These are phyloP conservation scores for Sphenodon punctatus DNA, from an alignment of 2,797 vertebrate genomes.

Conservation along the genomic window DNA sequence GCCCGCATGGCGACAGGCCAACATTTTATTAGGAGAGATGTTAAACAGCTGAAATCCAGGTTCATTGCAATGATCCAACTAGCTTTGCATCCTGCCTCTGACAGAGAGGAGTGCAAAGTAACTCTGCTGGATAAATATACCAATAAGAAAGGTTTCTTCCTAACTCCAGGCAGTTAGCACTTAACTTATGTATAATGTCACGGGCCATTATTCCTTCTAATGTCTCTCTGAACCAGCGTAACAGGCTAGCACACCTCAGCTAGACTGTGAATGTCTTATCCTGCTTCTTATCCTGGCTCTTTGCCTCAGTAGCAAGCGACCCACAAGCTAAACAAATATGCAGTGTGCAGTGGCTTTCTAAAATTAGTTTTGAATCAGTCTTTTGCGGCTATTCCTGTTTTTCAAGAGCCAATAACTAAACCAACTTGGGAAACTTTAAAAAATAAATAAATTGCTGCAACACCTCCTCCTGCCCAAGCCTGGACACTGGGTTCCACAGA, in stretches of 20 bases:
- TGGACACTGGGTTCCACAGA: rapidly evolving
- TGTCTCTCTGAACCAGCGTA: not conserved
- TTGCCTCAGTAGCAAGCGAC: not conserved
- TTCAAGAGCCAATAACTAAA: not conserved
- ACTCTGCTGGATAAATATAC: not conserved
- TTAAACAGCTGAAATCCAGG: not conserved
- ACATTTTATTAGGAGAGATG: not conserved
- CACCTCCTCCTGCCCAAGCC: not conserved
- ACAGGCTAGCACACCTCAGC: no score
- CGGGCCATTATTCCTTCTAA: not conserved
- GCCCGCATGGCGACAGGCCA: not conserved
- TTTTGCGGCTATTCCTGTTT: not conserved
- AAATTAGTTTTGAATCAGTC: not conserved
- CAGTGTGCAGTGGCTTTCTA: no score
- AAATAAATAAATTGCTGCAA: no score
- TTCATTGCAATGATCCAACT: not conserved
- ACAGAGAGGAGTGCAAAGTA: not conserved
- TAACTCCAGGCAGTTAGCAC: not conserved
- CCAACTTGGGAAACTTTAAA: not conserved
- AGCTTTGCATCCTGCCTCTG: not conserved
- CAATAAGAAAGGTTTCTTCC: not conserved
- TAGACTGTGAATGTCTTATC: not conserved
- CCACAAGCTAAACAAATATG: not conserved
- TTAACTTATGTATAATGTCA: not conserved
- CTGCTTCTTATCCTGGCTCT: not conserved